phyloP scores from a whole-genome alignment of 2,888 invertebrate genomes.

The Drosophila conformis region DNA sequence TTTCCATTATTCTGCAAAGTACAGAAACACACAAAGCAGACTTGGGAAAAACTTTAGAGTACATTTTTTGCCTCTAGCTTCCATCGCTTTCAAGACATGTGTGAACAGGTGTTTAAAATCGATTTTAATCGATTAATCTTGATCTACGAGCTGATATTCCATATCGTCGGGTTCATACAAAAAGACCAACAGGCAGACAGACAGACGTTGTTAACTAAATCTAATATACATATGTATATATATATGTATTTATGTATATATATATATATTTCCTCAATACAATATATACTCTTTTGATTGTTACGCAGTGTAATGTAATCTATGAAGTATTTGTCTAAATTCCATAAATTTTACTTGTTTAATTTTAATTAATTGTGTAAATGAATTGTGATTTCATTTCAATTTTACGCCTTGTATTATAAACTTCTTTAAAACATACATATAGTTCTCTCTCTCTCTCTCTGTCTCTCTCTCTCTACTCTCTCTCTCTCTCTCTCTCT shows the following conservation, averaged over 20 bases:
- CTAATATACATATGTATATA: no score
- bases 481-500: neutral
- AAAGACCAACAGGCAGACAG: neutral
- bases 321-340: neutral
- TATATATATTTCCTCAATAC: no score
- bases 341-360: neutral
- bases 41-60: neutral
- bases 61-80: neutral
- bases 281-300: neutral
- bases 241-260: no score
- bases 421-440: neutral
- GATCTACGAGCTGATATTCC: neutral
- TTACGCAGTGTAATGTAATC: neutral
- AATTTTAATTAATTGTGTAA: neutral
- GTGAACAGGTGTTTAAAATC: neutral
- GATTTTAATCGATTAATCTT: neutral
- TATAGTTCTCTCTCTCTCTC: neutral
- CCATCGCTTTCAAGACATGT: neutral
- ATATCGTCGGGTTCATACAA: neutral
- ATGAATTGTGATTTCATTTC: neutral
- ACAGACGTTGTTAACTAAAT: neutral
- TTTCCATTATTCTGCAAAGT: neutral
- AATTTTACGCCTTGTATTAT: neutral
- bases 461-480: neutral
- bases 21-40: neutral